Percentiles rank a stretch among this genome's conserved stretches.
These are phyloP conservation scores for Sebastes paucispinis DNA, from an alignment of 2,797 vertebrate species.

Conservation along the genomic window DNA sequence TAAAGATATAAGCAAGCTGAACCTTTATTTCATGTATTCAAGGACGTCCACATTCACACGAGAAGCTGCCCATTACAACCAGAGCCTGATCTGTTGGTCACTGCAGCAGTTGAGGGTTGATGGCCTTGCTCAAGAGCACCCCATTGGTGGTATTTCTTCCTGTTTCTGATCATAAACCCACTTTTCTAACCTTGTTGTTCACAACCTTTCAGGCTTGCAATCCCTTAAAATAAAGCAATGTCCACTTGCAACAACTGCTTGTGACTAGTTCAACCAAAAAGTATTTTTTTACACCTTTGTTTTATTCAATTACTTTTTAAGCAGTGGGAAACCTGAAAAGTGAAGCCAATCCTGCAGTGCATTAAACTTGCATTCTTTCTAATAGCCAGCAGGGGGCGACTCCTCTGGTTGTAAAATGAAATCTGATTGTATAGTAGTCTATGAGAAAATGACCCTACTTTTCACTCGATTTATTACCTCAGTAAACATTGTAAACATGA, in stretches of 20 bases:
- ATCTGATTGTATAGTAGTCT: no score
- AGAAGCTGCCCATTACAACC: not conserved
- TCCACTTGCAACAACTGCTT: not conserved
- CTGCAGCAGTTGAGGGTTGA: not conserved
- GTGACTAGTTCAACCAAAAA: not conserved
- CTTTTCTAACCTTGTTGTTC: not conserved
- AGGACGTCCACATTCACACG: not conserved
- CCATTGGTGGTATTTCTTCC: no score
- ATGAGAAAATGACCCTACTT: no score
- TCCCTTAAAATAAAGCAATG: not conserved
- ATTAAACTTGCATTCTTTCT: no score
- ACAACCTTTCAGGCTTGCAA: not conserved
- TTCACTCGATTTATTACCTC: no score
- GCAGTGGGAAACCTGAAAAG: no score
- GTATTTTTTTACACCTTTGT: not conserved
- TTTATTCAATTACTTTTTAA: not conserved
- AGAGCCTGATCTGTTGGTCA: not conserved
- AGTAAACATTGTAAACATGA: no score
- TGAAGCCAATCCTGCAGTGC: no score
- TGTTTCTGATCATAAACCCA: not conserved
- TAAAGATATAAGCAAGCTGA: not conserved
- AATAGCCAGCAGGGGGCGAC: no score
- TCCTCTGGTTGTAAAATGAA: no score
- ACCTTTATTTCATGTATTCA: not conserved
- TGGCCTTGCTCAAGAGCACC: not conserved